Base-by-base conservation (phyloP, 2,888 invertebrate genomes). In the Microctonus brassicae region DNA sequence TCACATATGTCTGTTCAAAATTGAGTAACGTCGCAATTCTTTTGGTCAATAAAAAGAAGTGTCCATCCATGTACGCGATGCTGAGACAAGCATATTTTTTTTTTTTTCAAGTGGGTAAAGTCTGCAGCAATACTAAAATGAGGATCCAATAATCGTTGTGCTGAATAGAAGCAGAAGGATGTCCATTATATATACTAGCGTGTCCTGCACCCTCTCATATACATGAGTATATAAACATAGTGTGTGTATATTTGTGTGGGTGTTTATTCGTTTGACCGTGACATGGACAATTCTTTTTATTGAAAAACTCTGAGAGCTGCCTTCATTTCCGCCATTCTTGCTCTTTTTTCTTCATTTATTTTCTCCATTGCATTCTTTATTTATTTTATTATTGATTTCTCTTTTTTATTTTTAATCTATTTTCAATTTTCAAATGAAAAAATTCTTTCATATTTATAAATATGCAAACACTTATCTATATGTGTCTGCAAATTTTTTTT, bases 11-110 rank as follows among this genome's bases (percentile, higher is more conserved):
- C 69, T 53, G 53, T 53, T 68, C 71, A 67, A 70, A 76, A 69
- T 74, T 66, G 67, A 62, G 72, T 75, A n/a, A n/a, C 64, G 73
- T 73, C 73, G 73, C 10, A 67, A 73, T 53, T 70, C 33, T 63
- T 63, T 36, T 47, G 47, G 82, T 82, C 84, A 84, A 84, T 84
- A n/a, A 84, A 78, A 72, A 79, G 79, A 62, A 64, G 63, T 70
- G 62, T 69, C 65, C 74, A 66, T 77, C 69, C 75, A 77, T 82
- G 83, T n/a, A n/a, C 82, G 82, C n/a, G 39, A n/a, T 84, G 84
- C 83, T 84, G 86, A 84, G 85, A 82, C 81, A 78, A 79, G 79
- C 80, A 83, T 80, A 39, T 71, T 70, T 75, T 70, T 78, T 75
- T 70, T 78, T 29, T 29, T 29, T 63, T 79, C 79, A 77, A 83